These are phyloP conservation scores for Salminus brasiliensis DNA, from an alignment of 2,113 vertebrate genomes.

Conservation along the genomic window DNA sequence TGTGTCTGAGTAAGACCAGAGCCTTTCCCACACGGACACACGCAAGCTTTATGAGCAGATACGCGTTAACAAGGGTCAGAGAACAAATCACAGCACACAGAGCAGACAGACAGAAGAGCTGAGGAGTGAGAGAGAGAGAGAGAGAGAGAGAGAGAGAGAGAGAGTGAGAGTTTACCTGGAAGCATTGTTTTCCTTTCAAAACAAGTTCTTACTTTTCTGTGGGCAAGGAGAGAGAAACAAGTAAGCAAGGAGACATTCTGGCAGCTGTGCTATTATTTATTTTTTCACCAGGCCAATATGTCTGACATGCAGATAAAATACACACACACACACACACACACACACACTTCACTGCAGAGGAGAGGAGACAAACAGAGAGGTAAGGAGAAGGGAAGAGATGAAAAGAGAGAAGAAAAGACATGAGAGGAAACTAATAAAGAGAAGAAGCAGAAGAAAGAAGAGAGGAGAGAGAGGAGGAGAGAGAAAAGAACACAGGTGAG, in stretches of 20 bases:
- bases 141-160: too few species aligned
- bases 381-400: background rate
- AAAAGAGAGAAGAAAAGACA: background rate
- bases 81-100: background rate
- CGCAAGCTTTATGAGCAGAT: background rate
- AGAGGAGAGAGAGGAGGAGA: too few species aligned
- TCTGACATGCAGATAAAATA: constrained; percentile 21
- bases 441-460: constrained; percentile 1
- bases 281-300: constrained; percentile 44
- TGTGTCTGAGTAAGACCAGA: background rate
- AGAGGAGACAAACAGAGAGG: constrained; percentile 11
- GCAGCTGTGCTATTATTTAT: background rate
- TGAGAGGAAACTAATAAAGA: background rate
- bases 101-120: background rate
- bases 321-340: background rate
- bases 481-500: too few species aligned
- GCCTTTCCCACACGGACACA: background rate
- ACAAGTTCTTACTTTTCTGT: constrained; percentile 80
- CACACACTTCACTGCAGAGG: constrained; percentile 13
- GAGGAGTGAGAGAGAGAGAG: background rate
- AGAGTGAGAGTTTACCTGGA: constrained; percentile 73
- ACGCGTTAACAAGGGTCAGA: background rate
- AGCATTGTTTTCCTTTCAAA: constrained; percentile 71
- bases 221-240: constrained; percentile 57
- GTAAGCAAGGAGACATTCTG: constrained; percentile 43